Conservation (phyloP, 2,888 invertebrate species). For the Bugula neritina region DNA sequence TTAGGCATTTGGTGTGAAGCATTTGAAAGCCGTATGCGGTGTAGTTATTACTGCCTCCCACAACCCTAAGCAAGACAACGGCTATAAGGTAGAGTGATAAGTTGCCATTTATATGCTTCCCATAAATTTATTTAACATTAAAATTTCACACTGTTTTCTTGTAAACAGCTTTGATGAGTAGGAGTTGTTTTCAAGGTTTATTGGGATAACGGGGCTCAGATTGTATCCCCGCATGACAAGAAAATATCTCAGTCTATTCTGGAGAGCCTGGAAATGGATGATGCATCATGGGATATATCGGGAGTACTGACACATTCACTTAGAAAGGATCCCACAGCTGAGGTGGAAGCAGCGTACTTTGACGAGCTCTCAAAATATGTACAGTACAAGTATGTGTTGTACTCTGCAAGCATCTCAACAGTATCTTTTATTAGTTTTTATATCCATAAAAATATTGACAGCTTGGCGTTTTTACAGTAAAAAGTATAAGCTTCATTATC, state of each 20-base stretch:
- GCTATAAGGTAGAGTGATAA: slow-evolving; percentile 70
- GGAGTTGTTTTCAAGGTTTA: too few relatives aligned
- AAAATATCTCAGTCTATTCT: slow-evolving; percentile 74
- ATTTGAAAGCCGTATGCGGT: slow-evolving; percentile 72
- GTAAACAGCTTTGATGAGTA: too few relatives aligned
- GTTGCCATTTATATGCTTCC: neutral
- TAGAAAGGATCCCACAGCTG: slow-evolving; percentile 65
- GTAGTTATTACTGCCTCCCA: slow-evolving; percentile 94
- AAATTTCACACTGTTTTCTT: too few relatives aligned
- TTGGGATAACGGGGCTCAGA: slow-evolving; percentile 90
- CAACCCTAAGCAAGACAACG: slow-evolving; percentile 91
- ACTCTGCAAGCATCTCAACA: neutral
- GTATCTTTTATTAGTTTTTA: too few relatives aligned
- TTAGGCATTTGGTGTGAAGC: slow-evolving; percentile 70
- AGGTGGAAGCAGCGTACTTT: slow-evolving; percentile 67
- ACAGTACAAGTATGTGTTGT: neutral
- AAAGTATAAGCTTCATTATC: too few relatives aligned
- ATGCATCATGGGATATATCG: slow-evolving; percentile 70
- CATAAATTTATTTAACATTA: neutral
- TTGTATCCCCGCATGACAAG: slow-evolving; percentile 83
- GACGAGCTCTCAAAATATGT: slow-evolving; percentile 36
- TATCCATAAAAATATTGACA: too few relatives aligned
- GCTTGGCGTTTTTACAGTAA: too few relatives aligned
- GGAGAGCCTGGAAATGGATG: slow-evolving; percentile 69
- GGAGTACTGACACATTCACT: slow-evolving; percentile 54